Base-by-base conservation (phyloP, 1,140 invertebrate genomes). In the Solenopsis invicta region DNA sequence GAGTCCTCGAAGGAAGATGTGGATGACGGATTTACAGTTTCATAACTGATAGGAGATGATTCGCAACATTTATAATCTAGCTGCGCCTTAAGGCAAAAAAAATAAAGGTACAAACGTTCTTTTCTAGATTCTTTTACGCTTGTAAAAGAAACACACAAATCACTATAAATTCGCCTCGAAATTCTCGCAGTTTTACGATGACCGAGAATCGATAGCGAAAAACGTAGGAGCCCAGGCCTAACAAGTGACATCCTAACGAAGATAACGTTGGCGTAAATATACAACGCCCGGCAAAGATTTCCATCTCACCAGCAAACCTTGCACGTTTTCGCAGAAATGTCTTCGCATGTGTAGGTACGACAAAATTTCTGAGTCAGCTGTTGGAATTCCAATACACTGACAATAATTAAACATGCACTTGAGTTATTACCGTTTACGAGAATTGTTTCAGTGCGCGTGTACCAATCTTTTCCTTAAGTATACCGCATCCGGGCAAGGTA, bases 311-410 rank as follows among this genome's bases (percentile, higher is more conserved):
- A 34, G 6, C 48, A 21, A 18, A 56, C 21, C 2, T 16, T 2
- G 61, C 29, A 50, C 6, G 52, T 45, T 87, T 85, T 78, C 74
- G 29, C 18, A 24, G 64, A 88, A 85, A 34, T n/a, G 45, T 37
- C n/a, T 66, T n/a, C 10, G 24, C 12, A 12, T 13, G 61, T 16
- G 21, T 67, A 66, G 12, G 48, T 80, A 37, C 56, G 37, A 29
- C 48, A 52, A 48, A 61, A 78, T 89, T 86, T 86, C 89, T 90
- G 89, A 91, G 56, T 91, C 89, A 91, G 50, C 86, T 52, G 13
- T 59, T 10, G 34, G 16, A 84, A 91, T 91, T 86, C 89, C 89
- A 67, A 67, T 74, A 56, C 21, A 66, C 41, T 91, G n/a, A n/a
- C n/a, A n/a, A n/a, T 90, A 90, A 34, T 75, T 67, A 67, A 75